A percentile compares a stretch with the other conserved stretches of the same genome.
phyloP scores from a whole-genome alignment of 64 coral and sea anemone genomes.

The Catalaphyllia jardinei region DNA sequence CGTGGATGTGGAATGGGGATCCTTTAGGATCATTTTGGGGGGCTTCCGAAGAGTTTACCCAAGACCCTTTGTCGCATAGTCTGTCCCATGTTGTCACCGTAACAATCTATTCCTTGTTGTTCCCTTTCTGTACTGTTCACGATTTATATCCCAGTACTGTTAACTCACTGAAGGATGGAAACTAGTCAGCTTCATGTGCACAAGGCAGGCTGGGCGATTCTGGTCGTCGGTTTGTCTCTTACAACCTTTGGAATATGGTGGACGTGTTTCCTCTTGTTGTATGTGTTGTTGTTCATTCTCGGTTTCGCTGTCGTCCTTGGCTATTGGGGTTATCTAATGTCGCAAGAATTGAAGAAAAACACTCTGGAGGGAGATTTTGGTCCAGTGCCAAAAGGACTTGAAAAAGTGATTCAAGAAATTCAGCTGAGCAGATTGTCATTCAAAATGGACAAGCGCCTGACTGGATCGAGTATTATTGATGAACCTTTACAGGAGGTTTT shows the following conservation, averaged over 20 bases:
- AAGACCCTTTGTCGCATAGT: too few species aligned
- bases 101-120: too few species aligned
- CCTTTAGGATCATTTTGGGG: too few species aligned
- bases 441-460: constrained; percentile 99
- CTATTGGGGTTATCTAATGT: constrained; percentile 70
- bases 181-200: not conserved
- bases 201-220: constrained; percentile 65
- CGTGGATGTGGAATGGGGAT: too few species aligned
- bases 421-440: constrained; percentile 69
- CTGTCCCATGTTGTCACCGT: too few species aligned
- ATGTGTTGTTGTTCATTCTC: constrained; percentile 66
- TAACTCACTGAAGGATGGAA: too few species aligned
- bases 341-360: constrained; percentile 42
- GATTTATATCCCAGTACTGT: too few species aligned
- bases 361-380: constrained; percentile 47
- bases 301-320: constrained; percentile 80
- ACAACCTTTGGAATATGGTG: constrained; percentile 96
- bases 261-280: constrained; percentile 82
- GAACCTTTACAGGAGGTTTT: constrained; percentile 98
- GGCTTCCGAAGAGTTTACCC: too few species aligned
- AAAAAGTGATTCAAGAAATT: constrained; percentile 77
- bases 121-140: too few species aligned
- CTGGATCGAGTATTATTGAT: constrained; percentile 98
- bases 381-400: constrained; percentile 68
- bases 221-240: constrained; percentile 74